phyloP scores from a whole-genome alignment of 2,888 invertebrate genomes.

The Dorcus hopei region DNA sequence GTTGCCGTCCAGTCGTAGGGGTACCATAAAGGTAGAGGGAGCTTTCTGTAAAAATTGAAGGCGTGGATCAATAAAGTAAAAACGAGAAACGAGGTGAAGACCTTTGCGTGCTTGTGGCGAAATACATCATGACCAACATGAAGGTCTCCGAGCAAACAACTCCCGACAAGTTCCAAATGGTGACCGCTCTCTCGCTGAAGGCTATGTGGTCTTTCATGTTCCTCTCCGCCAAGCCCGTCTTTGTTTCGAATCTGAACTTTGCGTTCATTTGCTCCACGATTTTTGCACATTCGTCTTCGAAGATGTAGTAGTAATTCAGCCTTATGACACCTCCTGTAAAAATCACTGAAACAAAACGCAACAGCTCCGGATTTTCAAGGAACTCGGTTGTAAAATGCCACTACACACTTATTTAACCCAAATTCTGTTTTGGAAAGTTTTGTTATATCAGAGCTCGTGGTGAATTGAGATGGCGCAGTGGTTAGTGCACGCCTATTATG shows the following conservation, averaged over 20 bases:
- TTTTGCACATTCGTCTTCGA: not conserved
- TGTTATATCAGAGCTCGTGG: no score
- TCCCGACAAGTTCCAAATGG: not conserved
- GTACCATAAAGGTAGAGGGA: conserved; percentile 16
- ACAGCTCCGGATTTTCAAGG: no score
- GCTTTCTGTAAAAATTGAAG: not conserved
- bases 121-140: no score
- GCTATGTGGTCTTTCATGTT: not conserved
- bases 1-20: conserved; percentile 13
- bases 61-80: no score
- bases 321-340: not conserved
- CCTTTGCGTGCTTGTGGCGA: no score
- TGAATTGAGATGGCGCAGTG: no score
- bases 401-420: no score
- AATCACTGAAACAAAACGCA: not conserved
- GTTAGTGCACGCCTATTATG: no score
- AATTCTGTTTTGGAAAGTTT: no score
- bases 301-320: not conserved
- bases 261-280: not conserved
- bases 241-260: not conserved
- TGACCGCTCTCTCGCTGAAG: not conserved
- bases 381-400: no score
- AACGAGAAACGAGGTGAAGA: no score
- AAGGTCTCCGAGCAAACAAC: no score
- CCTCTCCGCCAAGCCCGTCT: not conserved